phyloP scores from a whole-genome alignment of 30 jellyfish, hydroid and myxozoan genomes.

The Rhopilema esculentum region DNA sequence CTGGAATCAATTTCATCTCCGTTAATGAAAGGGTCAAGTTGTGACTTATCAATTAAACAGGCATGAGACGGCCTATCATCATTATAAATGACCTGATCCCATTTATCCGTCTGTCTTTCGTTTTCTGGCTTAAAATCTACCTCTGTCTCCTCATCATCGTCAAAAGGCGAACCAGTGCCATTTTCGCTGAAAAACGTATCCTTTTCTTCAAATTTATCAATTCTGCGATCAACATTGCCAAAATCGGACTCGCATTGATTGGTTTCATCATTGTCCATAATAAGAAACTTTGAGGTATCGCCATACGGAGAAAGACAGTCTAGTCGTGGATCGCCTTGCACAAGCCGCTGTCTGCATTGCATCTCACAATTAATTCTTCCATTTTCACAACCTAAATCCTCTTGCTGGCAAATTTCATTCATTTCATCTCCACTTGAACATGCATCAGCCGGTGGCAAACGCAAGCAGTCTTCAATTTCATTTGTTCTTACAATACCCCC shows the following conservation, averaged over 20 bases:
- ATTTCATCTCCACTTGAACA: constrained; percentile 12
- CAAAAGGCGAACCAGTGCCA: constrained; percentile 25
- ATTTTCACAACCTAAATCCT: background rate
- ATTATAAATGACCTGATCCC: constrained; percentile 25
- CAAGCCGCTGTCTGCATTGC: constrained; percentile 19
- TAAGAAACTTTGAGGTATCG: constrained; percentile 41
- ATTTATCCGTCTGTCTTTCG: constrained; percentile 15
- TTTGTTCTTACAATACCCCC: constrained; percentile 16
- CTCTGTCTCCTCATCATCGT: constrained; percentile 12
- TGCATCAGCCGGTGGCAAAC: constrained; percentile 53
- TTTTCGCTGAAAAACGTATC: constrained; percentile 30
- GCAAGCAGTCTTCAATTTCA: constrained; percentile 50
- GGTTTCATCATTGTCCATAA: constrained; percentile 20
- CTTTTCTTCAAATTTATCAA: background rate
- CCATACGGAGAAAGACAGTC: constrained; percentile 55
- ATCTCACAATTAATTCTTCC: constrained; percentile 5
- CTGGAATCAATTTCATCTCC: constrained; percentile 19
- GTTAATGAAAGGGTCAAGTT: constrained; percentile 46
- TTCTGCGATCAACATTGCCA: constrained; percentile 9
- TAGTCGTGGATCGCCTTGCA: constrained; percentile 7
- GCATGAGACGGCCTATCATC: background rate
- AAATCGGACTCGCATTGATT: background rate
- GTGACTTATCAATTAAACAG: constrained; percentile 30
- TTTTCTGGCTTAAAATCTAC: constrained; percentile 1
- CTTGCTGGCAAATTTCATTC: background rate